Evolutionary conservation across 1,140 invertebrate species (phyloP), one percentile per base, ranked within the genome.

Genomic region (Amyelois transitella): DNA sequence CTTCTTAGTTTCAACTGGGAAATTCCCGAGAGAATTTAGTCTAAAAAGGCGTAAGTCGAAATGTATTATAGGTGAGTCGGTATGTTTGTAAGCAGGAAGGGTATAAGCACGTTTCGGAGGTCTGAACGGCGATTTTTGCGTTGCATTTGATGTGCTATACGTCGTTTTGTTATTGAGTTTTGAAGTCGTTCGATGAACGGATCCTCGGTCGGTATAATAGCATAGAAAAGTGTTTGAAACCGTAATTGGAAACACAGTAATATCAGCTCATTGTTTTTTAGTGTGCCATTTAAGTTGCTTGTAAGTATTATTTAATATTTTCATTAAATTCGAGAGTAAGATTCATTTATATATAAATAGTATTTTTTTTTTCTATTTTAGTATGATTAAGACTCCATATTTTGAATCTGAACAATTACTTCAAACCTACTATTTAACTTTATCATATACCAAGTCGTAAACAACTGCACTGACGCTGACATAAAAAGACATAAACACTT

Each of bases 121-220:
- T 14, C 18, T 28, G 61, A 75, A 67, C 51, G 51, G 52, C 43
- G 45, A 47, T 60, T 63, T 70, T 72, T 58, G 58, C 56, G 51
- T 49, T 56, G 45, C 43, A 38, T 19, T 54, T 44, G 19, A 17
- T 43, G 62, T 58, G 62, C 55, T 60, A 55, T 79, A 72, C 53
- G 67, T 64, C 75, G 57, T 79, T 83, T 61, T 55, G 62, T 18
- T 53, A 45, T 60, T 58, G 58, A 51, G 53, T 64, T 65, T 32
- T 14, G 48, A 67, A 68, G 67, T 72, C 82, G 77, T 82, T 83
- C 78, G 79, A 77, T 80, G 79, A 80, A 77, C 75, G 75, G 75
- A 79, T 78, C 78, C 78, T 75, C 74, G 62, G 68, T 71, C 50
- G 63, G 80, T 81, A 86, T 77, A 77, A 77, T 78, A 69, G 71